A percentile compares a stretch with the other conserved stretches of the same genome.
These are phyloP conservation scores for Meteorus cinctellus DNA, from an alignment of 2,888 invertebrate genomes.

Conservation along the genomic window DNA sequence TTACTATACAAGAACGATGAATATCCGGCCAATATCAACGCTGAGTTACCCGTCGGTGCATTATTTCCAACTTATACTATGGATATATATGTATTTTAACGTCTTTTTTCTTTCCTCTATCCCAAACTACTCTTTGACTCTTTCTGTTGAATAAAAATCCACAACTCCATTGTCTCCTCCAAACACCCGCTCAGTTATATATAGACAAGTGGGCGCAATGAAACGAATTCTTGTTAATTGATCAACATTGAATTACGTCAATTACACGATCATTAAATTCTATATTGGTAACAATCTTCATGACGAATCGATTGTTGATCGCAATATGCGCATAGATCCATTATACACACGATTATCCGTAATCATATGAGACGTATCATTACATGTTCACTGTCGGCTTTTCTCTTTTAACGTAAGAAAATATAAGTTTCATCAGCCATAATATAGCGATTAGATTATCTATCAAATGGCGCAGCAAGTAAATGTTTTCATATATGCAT, in stretches of 20 bases:
- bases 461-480: neutral
- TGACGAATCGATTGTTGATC: slow-evolving; percentile 46
- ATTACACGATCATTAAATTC: slow-evolving; percentile 48
- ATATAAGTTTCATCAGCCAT: neutral
- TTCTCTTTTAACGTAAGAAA: neutral
- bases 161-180: neutral
- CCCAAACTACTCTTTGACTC: neutral
- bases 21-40: too few relatives aligned
- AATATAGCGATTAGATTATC: slow-evolving; percentile 12
- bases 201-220: slow-evolving; percentile 16
- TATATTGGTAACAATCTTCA: slow-evolving; percentile 27
- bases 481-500: neutral
- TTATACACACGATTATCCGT: neutral
- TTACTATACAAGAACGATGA: too few relatives aligned
- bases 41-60: too few relatives aligned
- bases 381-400: neutral
- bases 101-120: neutral
- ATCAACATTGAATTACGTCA: slow-evolving; percentile 46
- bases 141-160: neutral
- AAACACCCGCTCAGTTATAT: neutral
- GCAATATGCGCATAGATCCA: neutral
- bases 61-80: neutral
- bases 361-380: neutral
- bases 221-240: neutral
- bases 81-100: neutral